Conservation (phyloP, 2,888 invertebrate species). For the Agrotis clavis region DNA sequence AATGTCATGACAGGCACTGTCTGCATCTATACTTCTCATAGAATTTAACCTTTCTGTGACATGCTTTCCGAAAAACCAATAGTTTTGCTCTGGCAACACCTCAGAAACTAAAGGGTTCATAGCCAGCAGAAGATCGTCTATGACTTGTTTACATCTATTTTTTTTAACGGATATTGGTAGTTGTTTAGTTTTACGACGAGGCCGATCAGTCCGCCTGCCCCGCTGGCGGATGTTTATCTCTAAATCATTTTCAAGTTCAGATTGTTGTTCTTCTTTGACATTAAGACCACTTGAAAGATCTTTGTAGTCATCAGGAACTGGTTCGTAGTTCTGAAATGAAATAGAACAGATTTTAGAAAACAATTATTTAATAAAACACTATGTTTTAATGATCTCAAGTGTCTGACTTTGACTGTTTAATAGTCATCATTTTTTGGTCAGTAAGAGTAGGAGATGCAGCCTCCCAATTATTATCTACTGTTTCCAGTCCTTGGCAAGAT, state of each 20-base stretch:
- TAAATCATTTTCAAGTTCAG: constrained; percentile 69
- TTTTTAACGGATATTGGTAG: constrained; percentile 59
- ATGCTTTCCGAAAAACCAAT: constrained; percentile 85
- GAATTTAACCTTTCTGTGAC: constrained; percentile 80
- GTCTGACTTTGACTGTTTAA: no score
- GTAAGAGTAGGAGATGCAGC: no score
- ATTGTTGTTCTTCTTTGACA: constrained; percentile 76
- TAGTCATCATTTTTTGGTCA: no score
- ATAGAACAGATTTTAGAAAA: constrained; percentile 8
- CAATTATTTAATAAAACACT: no score
- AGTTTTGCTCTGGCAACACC: constrained; percentile 66
- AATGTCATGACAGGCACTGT: constrained; percentile 78
- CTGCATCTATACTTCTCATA: constrained; percentile 80
- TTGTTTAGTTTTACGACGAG: constrained; percentile 68
- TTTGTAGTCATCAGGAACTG: constrained; percentile 49
- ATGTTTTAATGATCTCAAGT: no score
- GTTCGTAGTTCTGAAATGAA: constrained; percentile 59
- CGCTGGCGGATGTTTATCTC: constrained; percentile 76
- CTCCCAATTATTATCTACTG: no score
- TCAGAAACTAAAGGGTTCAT: constrained; percentile 78
- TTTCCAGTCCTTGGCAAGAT: no score
- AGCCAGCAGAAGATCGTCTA: constrained; percentile 80
- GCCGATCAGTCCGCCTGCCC: constrained; percentile 79
- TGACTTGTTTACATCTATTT: constrained; percentile 75
- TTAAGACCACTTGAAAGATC: constrained; percentile 37